Evolutionary conservation across 1,140 invertebrate genomes (phyloP).

Genomic region (Micrasema longulum): DNA sequence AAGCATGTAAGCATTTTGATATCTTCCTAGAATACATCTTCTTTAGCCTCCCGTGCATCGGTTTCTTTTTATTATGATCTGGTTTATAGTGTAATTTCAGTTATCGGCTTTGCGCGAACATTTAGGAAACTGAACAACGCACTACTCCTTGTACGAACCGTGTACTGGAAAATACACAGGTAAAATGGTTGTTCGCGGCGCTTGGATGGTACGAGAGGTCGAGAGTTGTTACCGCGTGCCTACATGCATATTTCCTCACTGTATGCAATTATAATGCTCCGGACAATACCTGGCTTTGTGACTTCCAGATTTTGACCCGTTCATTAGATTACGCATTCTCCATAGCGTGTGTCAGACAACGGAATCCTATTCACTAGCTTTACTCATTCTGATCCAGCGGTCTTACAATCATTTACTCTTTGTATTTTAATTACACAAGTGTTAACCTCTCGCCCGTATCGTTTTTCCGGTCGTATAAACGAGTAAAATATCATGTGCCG

Average conservation of each 20-base stretch:
- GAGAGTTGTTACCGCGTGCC: slow-evolving; percentile 2
- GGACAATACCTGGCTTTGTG: slow-evolving; percentile 25
- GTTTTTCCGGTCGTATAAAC: too few relatives aligned
- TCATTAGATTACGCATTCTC: slow-evolving; percentile 36
- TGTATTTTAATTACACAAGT: slow-evolving; percentile 28
- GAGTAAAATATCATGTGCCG: too few relatives aligned
- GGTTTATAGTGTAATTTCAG: slow-evolving; percentile 4
- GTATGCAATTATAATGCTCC: slow-evolving; percentile 39
- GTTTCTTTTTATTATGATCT: too few relatives aligned
- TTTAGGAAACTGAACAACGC: slow-evolving; percentile 8
- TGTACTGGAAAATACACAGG: slow-evolving; percentile 14
- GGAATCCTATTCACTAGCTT: slow-evolving; percentile 29
- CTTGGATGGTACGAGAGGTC: slow-evolving; percentile 1
- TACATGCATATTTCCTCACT: slow-evolving; percentile 27
- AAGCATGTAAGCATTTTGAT: too few relatives aligned
- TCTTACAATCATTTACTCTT: slow-evolving; percentile 17
- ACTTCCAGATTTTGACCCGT: slow-evolving; percentile 32
- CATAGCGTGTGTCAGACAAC: slow-evolving; percentile 43
- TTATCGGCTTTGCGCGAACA: background rate
- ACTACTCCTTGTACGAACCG: background rate
- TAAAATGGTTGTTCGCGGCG: background rate
- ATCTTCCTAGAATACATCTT: too few relatives aligned
- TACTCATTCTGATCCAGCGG: slow-evolving; percentile 12
- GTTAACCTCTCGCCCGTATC: slow-evolving; percentile 16
- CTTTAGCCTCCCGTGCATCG: too few relatives aligned